A percentile compares a stretch with the other conserved stretches of the same genome.
phyloP scores from a whole-genome alignment of 2,113 vertebrate species.

The Notothenia rossii region DNA sequence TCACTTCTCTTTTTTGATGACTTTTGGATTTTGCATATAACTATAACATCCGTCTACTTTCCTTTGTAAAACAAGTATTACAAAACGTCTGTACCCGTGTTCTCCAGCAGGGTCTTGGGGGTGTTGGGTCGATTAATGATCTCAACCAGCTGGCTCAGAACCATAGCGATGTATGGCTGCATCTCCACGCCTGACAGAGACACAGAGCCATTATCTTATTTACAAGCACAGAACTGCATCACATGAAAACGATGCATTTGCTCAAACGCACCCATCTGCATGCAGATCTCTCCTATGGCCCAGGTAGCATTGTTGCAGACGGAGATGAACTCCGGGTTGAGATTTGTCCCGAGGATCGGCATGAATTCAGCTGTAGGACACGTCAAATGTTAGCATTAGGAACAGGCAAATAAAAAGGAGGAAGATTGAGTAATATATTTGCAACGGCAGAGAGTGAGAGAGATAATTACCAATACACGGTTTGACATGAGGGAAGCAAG shows the following conservation, averaged over 20 bases:
- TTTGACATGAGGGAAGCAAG: constrained; percentile 95
- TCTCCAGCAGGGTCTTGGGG: constrained; percentile 95
- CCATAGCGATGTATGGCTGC: constrained; percentile 95
- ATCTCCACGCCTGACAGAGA: constrained; percentile 89
- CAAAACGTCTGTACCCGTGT: constrained; percentile 85
- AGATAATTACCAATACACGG: constrained; percentile 90
- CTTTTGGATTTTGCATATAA: neutral
- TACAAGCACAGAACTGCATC: neutral
- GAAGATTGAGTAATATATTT: neutral
- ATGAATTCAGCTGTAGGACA: constrained; percentile 91
- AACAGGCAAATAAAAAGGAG: neutral
- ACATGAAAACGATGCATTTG: neutral
- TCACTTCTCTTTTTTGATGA: neutral
- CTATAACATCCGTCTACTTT: neutral
- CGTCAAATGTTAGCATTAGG: neutral
- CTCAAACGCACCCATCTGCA: constrained; percentile 93
- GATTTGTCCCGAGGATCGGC: constrained; percentile 96
- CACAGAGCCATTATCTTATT: neutral
- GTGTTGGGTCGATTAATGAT: constrained; percentile 97
- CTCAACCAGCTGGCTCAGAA: constrained; percentile 93
- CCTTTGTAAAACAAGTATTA: neutral
- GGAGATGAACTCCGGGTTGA: constrained; percentile 97
- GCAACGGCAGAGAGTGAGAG: too few relatives aligned
- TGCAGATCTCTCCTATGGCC: constrained; percentile 98
- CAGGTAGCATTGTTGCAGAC: constrained; percentile 97